Evolutionary conservation across 2,113 vertebrate species (phyloP).

Genomic region (Ursus arctos): DNA sequence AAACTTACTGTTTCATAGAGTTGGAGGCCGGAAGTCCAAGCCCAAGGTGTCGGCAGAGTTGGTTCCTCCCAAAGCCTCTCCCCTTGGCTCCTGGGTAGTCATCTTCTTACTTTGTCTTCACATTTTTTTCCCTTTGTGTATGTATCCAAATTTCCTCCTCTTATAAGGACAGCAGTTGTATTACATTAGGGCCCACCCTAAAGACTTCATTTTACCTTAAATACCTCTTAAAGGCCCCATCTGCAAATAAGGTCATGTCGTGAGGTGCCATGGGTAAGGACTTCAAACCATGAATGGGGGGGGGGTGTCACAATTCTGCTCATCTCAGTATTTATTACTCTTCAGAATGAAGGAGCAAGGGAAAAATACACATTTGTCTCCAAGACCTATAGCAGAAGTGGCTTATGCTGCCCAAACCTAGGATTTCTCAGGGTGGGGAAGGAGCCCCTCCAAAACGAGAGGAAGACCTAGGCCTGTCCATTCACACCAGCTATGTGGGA

Average conservation of each 20-base stretch:
- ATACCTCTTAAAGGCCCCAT: not conserved
- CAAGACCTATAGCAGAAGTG: not conserved
- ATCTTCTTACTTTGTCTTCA: not conserved
- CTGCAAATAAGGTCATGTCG: not conserved
- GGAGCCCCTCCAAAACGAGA: not conserved
- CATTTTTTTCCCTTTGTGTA: rapidly evolving
- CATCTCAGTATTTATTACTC: not conserved
- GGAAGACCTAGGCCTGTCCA: not conserved
- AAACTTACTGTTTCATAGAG: not conserved
- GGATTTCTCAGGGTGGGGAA: not conserved
- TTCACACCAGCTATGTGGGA: not conserved
- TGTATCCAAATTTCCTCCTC: not conserved
- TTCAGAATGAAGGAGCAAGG: not conserved
- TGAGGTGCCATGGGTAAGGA: not conserved
- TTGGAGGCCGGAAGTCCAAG: not conserved
- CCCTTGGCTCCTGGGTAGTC: rapidly evolving
- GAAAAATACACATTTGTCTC: not conserved
- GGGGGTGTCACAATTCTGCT: not conserved
- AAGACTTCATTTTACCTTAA: not conserved
- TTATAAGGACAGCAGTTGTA: not conserved
- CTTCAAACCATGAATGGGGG: not conserved
- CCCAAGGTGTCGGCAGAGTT: not conserved
- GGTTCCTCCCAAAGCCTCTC: not conserved
- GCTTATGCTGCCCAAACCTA: not conserved
- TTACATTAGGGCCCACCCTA: not conserved